Evolutionary conservation across 1,140 invertebrate species (phyloP).

Genomic region (Metaphire vulgaris): DNA sequence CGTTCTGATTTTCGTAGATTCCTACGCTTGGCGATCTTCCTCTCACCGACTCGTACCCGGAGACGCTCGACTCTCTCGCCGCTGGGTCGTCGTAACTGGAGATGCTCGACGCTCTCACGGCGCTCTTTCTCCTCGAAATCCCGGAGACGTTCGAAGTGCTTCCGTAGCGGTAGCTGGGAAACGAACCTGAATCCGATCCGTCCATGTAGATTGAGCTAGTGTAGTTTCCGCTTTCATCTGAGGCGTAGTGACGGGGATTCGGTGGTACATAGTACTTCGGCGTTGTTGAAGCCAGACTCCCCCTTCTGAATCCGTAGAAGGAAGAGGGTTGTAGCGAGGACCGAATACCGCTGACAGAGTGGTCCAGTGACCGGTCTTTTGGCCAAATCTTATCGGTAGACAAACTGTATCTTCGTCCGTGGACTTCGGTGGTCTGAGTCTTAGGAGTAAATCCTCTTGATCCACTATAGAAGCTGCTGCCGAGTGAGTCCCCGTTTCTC

Average conservation of each 20-base stretch:
- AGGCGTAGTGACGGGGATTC: not conserved
- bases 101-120: not conserved
- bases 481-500: not conserved
- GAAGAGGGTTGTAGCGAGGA: not conserved
- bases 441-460: no score
- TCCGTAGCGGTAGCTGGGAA: not conserved
- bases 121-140: not conserved
- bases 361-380: not conserved
- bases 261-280: not conserved
- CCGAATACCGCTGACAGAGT: not conserved
- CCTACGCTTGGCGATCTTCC: not conserved
- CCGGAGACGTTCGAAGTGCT: not conserved
- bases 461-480: not conserved
- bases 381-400: not conserved
- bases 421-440: not conserved
- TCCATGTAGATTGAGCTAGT: no score
- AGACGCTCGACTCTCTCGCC: not conserved
- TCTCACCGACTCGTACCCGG: not conserved
- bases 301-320: not conserved
- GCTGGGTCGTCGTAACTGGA: not conserved
- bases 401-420: not conserved
- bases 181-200: not conserved
- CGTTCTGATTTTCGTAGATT: not conserved
- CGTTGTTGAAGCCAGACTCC: not conserved
- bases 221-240: not conserved